Conservation (phyloP, 2,797 vertebrate species). For the Eulemur rubriventer region DNA sequence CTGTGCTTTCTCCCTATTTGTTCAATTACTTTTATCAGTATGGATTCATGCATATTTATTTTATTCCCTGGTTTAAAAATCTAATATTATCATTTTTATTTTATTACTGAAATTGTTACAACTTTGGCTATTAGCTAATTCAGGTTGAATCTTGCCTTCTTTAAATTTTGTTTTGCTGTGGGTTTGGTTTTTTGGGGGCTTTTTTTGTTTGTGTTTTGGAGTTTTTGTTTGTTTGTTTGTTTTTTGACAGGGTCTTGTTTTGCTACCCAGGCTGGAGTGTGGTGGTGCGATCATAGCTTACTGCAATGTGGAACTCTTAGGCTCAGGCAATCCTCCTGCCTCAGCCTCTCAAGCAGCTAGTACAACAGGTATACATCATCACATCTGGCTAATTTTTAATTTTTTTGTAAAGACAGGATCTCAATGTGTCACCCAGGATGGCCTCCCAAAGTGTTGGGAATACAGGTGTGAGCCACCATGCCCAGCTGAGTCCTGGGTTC, state of each 20-base stretch:
- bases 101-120: background rate
- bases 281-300: too few relatives aligned
- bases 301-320: too few relatives aligned
- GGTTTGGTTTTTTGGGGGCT: too few relatives aligned
- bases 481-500: background rate
- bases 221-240: too few relatives aligned
- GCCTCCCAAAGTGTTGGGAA: background rate
- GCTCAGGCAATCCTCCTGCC: too few relatives aligned
- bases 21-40: background rate
- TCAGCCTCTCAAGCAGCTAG: too few relatives aligned
- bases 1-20: background rate
- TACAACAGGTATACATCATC: too few relatives aligned
- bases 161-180: too few relatives aligned
- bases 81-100: background rate
- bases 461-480: too few relatives aligned
- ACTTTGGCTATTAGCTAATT: background rate
- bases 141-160: background rate
- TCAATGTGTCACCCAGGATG: background rate
- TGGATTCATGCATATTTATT: background rate
- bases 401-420: background rate
- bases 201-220: too few relatives aligned
- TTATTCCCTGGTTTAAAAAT: constrained; percentile 5
- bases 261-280: too few relatives aligned
- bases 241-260: too few relatives aligned
- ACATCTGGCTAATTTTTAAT: background rate